Evolutionary conservation across 2,888 invertebrate species (phyloP), one percentile per base, ranked within the genome.

Genomic region (Panorpa germanica): DNA sequence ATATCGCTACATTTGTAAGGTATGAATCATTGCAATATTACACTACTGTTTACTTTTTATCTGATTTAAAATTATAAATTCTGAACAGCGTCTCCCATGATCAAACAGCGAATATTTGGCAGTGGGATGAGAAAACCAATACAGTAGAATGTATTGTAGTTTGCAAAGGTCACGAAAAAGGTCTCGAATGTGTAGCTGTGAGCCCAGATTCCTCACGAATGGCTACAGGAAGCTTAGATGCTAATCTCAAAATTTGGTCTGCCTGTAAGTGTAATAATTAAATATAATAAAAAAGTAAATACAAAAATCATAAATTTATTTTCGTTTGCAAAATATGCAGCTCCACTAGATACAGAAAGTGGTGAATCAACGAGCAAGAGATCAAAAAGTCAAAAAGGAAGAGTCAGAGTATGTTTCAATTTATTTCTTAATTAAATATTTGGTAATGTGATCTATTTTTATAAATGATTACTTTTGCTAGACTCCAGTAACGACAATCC

Each of bases 171-270:
- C 96, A 98, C 49, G 85, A 88, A 39, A 70, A 88, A 41, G 85
- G 85, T 32, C 70, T 98, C 2, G 93, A 96, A 49, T 76, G 83
- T 48, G 65, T 95, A 2, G 69, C 73, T 13, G 72, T 85, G 1
- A 77, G 77, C 40, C 65, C 68, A 2, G 70, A 75, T 47, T 55
- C 58, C 2, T 55, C 57, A 12, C 55, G 55, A 34, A 56, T 80
- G 43, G 85, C 81, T 5, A 86, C 86, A 5, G 93, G 90, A 16
- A 77, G 85, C 25, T 93, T 88, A 86, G 93, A 95, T 47, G 81
- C 73, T 22, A 75, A 80, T 60, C 54, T 95, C 5, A 90, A 90
- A 53, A 64, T 95, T 38, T 95, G 93, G 93, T 82, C 82, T 29
- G 62, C 77, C 11, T 66, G 71, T 71, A 51, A 56, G 59, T 49